phyloP scores from a whole-genome alignment of 2,797 vertebrate genomes.

The Acridotheres tristis region DNA sequence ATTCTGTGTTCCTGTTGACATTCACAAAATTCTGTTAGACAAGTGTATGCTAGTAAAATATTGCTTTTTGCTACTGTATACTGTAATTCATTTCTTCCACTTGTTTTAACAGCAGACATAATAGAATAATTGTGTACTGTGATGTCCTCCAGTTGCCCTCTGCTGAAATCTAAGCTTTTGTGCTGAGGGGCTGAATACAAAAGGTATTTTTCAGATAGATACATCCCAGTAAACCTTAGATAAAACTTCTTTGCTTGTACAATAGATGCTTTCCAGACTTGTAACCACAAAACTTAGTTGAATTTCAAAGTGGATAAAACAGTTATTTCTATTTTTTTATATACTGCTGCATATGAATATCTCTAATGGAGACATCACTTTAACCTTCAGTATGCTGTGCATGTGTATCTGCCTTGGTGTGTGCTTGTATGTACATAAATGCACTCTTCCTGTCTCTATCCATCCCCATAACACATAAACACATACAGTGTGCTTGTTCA shows the following conservation, averaged over 20 bases:
- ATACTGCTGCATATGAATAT: not conserved
- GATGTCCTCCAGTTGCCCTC: conserved; percentile 64
- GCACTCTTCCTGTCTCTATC: too few species aligned
- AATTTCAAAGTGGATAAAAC: not conserved
- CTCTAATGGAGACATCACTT: not conserved
- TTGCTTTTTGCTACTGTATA: not conserved
- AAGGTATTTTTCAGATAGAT: conserved; percentile 63
- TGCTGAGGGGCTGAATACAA: conserved; percentile 8
- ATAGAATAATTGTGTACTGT: conserved; percentile 1
- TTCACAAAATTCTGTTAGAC: conserved; percentile 26
- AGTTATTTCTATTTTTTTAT: conserved; percentile 8
- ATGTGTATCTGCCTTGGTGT: not conserved
- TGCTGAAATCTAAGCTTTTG: conserved; percentile 41
- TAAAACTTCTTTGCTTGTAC: not conserved
- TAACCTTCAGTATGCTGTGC: not conserved
- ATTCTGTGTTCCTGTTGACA: conserved; percentile 18
- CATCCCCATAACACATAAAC: too few species aligned
- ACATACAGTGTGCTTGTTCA: not conserved
- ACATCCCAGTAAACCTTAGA: conserved; percentile 25
- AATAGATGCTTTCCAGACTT: not conserved
- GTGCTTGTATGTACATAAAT: not conserved
- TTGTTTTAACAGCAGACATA: conserved; percentile 49
- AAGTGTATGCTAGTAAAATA: conserved; percentile 11
- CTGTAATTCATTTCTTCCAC: conserved; percentile 24
- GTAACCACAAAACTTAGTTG: conserved; percentile 31